Base-by-base conservation (phyloP, 2,797 vertebrate genomes). In the Cheirogaleus major region DNA sequence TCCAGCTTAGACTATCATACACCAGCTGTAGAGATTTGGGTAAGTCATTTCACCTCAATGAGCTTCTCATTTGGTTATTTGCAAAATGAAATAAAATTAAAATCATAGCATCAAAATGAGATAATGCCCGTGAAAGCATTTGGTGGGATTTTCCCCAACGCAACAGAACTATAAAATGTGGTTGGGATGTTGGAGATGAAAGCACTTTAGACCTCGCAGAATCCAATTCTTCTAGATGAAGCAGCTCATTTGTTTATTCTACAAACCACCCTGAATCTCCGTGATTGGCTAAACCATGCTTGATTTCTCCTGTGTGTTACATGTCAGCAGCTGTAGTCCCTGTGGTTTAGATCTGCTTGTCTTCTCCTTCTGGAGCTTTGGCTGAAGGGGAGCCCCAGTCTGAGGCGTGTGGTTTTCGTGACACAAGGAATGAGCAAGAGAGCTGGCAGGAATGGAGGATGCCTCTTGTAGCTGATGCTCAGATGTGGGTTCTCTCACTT, bases 231-330 rank as follows among this genome's bases (percentile, higher is more conserved):
- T 72, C 15, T 17, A 43, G 32, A 38, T 38, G 15, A 50, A 41
- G 32, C 55, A 69, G 41, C 2, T 0, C 27, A 22, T 41, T 22
- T 20, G 2, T 35, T 72, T 38, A 32, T 87, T 75, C 75, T 38
- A 4, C 35, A 67, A 2, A 5, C 4, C 17, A 20, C 12, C 25
- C 18, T 38, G 22, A 20, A 7, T 86, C 30, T 82, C 67, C n/a
- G 57, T 8, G 57, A 41, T 41, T n/a, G 41, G 48, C 7, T 27
- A 41, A 32, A 57, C 22, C n/a, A 0, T 22, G 20, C 30, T 76
- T 88, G 27, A 12, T 22, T 79, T 67, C 50, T 52, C 55, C 2
- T 0, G 0, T 13, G 23, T 5, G 0, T 30, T 52, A 1, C 5
- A 0, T 23, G 32, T 43, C 1, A 1, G 41, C 32, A 67, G 45